These are phyloP conservation scores for Morbakka virulenta DNA, from an alignment of 30 jellyfish, hydroid and myxozoan genomes.

Conservation along the genomic window DNA sequence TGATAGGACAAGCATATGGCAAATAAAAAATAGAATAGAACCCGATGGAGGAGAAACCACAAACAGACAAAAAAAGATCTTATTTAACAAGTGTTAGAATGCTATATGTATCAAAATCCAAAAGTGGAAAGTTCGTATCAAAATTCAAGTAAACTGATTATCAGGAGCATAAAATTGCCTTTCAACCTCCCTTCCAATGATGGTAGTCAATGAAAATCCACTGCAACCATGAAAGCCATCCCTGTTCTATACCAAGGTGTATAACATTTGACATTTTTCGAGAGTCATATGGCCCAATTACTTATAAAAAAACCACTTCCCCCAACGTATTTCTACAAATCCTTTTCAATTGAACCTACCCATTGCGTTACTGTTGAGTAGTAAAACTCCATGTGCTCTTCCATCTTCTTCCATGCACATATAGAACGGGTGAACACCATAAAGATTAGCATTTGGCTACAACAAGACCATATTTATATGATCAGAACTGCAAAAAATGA, in stretches of 20 bases:
- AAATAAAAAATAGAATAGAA: too few species aligned
- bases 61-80: too few species aligned
- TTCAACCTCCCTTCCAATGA: too few species aligned
- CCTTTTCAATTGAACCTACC: constrained; percentile 27
- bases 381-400: constrained; percentile 87
- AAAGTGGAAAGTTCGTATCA: too few species aligned
- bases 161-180: too few species aligned
- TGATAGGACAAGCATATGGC: too few species aligned
- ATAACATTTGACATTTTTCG: not conserved
- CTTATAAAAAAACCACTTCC: not conserved
- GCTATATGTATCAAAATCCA: too few species aligned
- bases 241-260: not conserved
- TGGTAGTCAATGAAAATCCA: too few species aligned
- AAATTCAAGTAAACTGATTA: too few species aligned
- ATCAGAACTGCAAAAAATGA: not conserved
- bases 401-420: constrained; percentile 83
- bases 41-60: too few species aligned
- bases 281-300: not conserved
- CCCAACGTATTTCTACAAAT: too few species aligned
- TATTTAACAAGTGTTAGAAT: too few species aligned
- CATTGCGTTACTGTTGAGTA: constrained; percentile 96
- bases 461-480: not conserved
- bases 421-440: constrained; percentile 97
- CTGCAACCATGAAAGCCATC: not conserved
- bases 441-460: constrained; percentile 59